Conservation (phyloP, 2,888 invertebrate species). For the Cylloceria caligata region DNA sequence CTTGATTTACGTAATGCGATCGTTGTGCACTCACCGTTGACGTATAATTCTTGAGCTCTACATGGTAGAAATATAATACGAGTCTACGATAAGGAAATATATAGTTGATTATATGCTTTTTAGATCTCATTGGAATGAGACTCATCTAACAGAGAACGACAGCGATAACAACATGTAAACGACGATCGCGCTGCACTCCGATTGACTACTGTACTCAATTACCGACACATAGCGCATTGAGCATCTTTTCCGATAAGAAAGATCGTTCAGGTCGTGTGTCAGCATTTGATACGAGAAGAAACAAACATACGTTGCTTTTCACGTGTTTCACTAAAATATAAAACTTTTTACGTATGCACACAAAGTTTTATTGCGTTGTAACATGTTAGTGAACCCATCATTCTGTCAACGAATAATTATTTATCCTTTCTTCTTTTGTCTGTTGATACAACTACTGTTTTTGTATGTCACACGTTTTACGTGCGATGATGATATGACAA, state of each 20-base stretch:
- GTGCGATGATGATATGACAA: background rate
- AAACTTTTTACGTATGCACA: slow-evolving; percentile 7
- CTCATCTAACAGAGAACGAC: background rate
- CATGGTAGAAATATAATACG: background rate
- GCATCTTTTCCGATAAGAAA: slow-evolving; percentile 28
- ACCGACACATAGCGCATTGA: slow-evolving; percentile 18
- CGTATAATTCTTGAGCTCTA: background rate
- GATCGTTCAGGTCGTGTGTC: slow-evolving; percentile 15
- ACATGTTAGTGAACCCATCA: background rate
- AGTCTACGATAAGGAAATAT: background rate
- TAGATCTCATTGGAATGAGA: background rate
- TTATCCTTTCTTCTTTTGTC: slow-evolving; percentile 17
- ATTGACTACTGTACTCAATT: background rate
- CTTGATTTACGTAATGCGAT: background rate
- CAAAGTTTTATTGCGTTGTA: background rate
- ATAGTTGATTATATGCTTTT: background rate
- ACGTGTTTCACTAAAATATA: slow-evolving; percentile 7
- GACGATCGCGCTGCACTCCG: background rate
- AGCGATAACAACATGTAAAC: background rate
- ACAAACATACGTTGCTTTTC: background rate
- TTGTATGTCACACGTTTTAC: background rate
- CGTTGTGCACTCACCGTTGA: background rate
- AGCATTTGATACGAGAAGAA: background rate
- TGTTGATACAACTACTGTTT: slow-evolving; percentile 11
- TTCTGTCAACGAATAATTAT: slow-evolving; percentile 16